Conservation (phyloP, 1,140 invertebrate species). For the Drosophila pseudoobscura region DNA sequence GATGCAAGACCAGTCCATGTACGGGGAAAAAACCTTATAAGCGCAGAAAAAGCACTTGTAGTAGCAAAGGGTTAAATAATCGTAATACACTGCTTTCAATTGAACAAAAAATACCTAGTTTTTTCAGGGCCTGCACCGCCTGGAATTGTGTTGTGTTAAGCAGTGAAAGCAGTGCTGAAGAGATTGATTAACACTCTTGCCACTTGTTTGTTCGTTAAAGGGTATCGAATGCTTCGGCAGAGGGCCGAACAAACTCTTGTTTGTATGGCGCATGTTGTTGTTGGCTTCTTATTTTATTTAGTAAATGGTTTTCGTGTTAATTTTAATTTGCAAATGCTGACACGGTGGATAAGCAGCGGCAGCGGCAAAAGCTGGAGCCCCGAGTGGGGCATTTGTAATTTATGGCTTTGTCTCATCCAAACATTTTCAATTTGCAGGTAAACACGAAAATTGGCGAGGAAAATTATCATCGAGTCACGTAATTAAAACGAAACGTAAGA, state of each 20-base stretch:
- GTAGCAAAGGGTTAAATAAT: no score
- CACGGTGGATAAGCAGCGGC: neutral
- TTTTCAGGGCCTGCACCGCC: no score
- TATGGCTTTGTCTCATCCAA: constrained; percentile 25
- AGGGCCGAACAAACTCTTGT: neutral
- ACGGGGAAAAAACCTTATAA: no score
- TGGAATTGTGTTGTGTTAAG: no score
- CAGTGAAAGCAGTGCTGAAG: no score
- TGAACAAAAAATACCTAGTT: no score
- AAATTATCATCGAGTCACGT: constrained; percentile 37
- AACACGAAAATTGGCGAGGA: constrained; percentile 22
- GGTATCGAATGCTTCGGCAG: no score
- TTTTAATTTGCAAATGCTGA: constrained; percentile 19
- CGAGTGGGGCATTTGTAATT: constrained; percentile 10
- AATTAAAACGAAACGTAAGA: constrained; percentile 65
- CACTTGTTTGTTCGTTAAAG: no score
- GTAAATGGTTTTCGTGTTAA: constrained; percentile 7
- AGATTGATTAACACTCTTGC: no score
- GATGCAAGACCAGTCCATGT: no score
- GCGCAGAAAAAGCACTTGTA: no score
- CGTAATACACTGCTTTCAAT: no score
- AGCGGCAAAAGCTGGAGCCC: neutral
- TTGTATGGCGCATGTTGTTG: neutral
- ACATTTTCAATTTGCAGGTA: constrained; percentile 60
- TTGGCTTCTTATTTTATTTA: neutral